phyloP scores from a whole-genome alignment of 2,113 vertebrate genomes.

The Bubalus kerabau region DNA sequence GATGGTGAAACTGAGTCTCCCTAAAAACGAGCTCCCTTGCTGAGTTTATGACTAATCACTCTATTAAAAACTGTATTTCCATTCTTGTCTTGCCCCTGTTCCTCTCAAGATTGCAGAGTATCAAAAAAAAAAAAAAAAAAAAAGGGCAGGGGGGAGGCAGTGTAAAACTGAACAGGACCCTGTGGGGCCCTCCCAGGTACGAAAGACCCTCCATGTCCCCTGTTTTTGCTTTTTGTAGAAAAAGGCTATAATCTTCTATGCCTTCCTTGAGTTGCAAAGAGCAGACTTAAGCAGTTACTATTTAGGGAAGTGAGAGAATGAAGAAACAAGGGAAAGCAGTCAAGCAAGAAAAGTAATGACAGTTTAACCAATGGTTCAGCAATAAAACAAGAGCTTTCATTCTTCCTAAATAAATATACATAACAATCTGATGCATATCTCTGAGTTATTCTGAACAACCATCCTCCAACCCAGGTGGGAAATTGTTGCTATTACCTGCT shows the following conservation, averaged over 20 bases:
- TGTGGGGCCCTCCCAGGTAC: background rate
- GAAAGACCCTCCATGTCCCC: background rate
- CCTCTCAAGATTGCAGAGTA: background rate
- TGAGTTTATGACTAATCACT: background rate
- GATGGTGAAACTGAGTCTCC: background rate
- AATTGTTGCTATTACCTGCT: background rate
- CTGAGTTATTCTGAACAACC: background rate
- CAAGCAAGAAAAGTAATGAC: background rate
- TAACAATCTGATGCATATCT: background rate
- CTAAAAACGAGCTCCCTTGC: background rate
- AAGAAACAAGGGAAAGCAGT: background rate
- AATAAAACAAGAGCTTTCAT: background rate
- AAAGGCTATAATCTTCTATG: background rate
- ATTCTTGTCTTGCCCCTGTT: background rate
- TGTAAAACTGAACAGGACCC: background rate
- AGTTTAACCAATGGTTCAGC: background rate
- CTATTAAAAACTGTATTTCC: background rate
- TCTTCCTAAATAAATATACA: background rate
- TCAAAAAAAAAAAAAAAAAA: background rate
- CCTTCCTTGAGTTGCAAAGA: background rate
- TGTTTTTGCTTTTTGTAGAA: background rate
- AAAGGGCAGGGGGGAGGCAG: rapidly evolving
- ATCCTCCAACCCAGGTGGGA: background rate
- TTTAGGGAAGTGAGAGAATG: background rate
- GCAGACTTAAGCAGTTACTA: background rate